phyloP scores from a whole-genome alignment of 2,888 invertebrate genomes.

The Bruchidius siliquastri region DNA sequence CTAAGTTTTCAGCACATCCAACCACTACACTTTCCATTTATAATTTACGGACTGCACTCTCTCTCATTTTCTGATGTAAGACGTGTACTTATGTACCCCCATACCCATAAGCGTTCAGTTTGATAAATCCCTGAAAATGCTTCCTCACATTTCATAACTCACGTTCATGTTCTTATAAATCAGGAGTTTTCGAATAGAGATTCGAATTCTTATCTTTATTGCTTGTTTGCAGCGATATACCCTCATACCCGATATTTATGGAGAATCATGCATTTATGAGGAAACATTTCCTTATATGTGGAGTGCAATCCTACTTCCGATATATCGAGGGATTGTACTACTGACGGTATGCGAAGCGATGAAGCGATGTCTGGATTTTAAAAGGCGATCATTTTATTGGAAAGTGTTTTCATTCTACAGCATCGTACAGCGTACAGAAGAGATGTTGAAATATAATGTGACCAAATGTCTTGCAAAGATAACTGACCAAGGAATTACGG shows the following conservation, averaged over 20 bases:
- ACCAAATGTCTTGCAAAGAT: no score
- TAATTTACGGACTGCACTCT: no score
- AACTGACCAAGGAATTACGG: no score
- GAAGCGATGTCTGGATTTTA: background rate
- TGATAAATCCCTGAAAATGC: background rate
- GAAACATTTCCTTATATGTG: background rate
- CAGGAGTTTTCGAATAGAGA: background rate
- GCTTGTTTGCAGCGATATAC: background rate
- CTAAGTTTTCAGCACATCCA: no score
- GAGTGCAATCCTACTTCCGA: background rate
- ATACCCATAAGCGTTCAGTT: background rate
- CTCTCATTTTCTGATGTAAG: no score
- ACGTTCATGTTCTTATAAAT: background rate
- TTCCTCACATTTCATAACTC: background rate
- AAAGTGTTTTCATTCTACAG: no score
- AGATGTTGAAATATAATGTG: no score
- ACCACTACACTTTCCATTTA: no score
- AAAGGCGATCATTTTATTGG: background rate
- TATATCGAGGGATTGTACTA: background rate
- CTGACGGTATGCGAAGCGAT: background rate
- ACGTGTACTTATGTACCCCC: background rate
- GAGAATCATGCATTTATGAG: background rate
- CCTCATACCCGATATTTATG: background rate
- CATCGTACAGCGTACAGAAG: no score
- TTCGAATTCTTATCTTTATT: background rate